phyloP scores from a whole-genome alignment of 2,113 vertebrate species.

The Empidonax traillii region DNA sequence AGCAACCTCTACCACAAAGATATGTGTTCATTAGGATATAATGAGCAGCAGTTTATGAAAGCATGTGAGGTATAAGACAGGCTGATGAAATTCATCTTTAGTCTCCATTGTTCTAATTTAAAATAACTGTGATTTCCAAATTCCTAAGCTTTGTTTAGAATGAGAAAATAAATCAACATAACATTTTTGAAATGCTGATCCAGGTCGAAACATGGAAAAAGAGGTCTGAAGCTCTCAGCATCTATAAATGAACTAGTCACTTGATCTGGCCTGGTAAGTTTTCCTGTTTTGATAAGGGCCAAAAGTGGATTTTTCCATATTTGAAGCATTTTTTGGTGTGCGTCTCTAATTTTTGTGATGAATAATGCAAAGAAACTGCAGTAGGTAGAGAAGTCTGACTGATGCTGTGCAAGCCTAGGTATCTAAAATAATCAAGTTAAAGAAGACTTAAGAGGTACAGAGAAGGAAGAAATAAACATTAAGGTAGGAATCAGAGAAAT shows the following conservation, averaged over 20 bases:
- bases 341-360: background rate
- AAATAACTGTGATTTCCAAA: background rate
- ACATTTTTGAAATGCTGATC: background rate
- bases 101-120: background rate
- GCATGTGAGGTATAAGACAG: background rate
- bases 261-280: background rate
- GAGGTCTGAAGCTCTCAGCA: background rate
- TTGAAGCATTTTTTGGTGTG: background rate
- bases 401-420: background rate
- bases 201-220: background rate
- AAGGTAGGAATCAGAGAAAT: conserved; percentile 32
- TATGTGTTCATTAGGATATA: background rate
- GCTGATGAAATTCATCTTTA: background rate
- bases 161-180: background rate
- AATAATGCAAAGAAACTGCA: background rate
- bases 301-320: background rate
- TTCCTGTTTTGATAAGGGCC: background rate
- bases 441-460: conserved; percentile 23
- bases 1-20: background rate
- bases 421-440: conserved; percentile 27
- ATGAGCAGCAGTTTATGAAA: background rate
- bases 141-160: background rate
- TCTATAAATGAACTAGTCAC: background rate
- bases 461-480: conserved; percentile 42
- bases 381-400: background rate